These are phyloP conservation scores for Acridotheres tristis DNA, from an alignment of 2,797 vertebrate species.

Conservation along the genomic window DNA sequence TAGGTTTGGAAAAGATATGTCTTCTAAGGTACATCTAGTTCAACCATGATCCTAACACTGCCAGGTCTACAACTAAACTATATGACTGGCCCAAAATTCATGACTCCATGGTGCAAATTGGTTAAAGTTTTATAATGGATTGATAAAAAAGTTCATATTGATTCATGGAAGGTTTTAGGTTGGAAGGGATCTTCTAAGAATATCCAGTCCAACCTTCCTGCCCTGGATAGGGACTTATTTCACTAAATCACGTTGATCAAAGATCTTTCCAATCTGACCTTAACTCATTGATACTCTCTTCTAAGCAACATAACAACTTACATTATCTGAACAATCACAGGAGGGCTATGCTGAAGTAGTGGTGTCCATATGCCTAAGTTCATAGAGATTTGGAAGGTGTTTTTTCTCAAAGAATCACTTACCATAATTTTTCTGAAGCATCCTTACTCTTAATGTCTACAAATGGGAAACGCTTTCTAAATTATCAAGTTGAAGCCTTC, in stretches of 20 bases:
- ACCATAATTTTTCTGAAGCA: neutral
- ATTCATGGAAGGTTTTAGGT: neutral
- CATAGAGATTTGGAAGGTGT: neutral
- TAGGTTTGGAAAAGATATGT: neutral
- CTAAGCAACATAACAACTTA: neutral
- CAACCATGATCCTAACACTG: accelerated
- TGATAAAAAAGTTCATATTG: neutral
- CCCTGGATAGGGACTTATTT: neutral
- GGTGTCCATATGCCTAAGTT: neutral
- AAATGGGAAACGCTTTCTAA: neutral
- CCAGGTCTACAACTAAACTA: neutral
- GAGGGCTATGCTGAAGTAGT: accelerated
- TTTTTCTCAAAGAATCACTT: neutral
- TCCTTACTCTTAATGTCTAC: neutral
- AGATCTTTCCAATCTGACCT: neutral
- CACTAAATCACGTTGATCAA: neutral
- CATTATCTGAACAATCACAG: neutral
- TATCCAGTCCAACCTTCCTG: neutral
- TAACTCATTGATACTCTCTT: neutral
- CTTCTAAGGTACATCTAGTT: neutral
- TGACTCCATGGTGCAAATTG: neutral
- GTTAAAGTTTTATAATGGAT: neutral
- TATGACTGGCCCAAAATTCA: neutral
- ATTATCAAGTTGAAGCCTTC: neutral
- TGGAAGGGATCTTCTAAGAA: neutral